Conservation (phyloP, 2,113 vertebrate species). For the Isurus oxyrinchus region DNA sequence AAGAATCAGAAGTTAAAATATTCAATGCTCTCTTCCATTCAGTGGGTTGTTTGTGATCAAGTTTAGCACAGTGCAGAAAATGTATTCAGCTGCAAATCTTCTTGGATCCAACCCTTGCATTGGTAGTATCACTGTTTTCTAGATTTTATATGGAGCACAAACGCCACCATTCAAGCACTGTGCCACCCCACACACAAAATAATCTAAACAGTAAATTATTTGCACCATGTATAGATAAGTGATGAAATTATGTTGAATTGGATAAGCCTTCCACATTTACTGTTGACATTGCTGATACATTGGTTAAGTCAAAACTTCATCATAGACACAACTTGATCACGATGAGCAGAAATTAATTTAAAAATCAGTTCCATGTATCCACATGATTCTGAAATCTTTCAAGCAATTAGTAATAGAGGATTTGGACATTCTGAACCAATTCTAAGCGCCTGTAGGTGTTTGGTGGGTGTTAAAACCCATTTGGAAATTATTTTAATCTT, state of each 20-base stretch:
- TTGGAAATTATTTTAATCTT: no score
- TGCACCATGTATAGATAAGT: neutral
- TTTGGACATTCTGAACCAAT: no score
- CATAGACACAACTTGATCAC: neutral
- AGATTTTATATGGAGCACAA: neutral
- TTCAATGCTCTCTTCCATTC: slow-evolving; percentile 6
- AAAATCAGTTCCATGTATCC: neutral
- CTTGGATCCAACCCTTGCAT: neutral
- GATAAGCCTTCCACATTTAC: neutral
- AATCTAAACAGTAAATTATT: neutral
- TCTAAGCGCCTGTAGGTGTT: no score
- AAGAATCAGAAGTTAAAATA: slow-evolving; percentile 19
- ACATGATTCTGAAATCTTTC: neutral
- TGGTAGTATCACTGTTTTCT: neutral
- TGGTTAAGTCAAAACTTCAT: neutral
- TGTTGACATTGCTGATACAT: neutral
- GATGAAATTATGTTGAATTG: neutral
- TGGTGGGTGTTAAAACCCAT: no score
- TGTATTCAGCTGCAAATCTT: neutral
- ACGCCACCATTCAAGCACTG: neutral
- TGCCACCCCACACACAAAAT: neutral
- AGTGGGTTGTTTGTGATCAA: neutral
- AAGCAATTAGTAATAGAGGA: no score
- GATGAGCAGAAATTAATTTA: neutral
- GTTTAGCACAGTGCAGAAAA: neutral